These are phyloP conservation scores for Buteo buteo DNA, from an alignment of 2,113 vertebrate species.

Conservation along the genomic window DNA sequence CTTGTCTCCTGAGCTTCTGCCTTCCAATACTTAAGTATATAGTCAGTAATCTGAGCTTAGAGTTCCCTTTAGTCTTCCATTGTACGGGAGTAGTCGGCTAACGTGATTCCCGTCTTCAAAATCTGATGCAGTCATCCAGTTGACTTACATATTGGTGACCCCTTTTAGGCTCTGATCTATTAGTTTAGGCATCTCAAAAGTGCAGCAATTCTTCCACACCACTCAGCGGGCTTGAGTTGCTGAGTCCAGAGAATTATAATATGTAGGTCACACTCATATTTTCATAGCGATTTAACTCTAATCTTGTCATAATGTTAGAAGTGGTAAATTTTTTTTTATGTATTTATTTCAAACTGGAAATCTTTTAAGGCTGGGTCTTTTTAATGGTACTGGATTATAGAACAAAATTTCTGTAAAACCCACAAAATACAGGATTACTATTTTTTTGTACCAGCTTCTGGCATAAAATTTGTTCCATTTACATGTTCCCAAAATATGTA, in stretches of 20 bases:
- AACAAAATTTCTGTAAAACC: background rate
- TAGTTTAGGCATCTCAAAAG: background rate
- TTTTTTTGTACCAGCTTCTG: background rate
- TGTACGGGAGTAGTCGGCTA: background rate
- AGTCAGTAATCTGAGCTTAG: background rate
- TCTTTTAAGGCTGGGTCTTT: background rate
- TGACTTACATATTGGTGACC: background rate
- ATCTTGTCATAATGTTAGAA: background rate
- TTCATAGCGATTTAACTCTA: background rate
- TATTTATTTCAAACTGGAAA: background rate
- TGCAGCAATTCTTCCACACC: background rate
- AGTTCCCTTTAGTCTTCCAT: background rate
- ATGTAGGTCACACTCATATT: background rate
- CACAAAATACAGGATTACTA: rapidly evolving
- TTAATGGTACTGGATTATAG: background rate
- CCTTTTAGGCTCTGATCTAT: background rate
- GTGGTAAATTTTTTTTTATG: background rate
- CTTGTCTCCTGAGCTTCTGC: background rate
- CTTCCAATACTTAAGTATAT: background rate
- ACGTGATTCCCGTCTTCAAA: background rate
- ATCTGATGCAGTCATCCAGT: background rate
- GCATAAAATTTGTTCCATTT: background rate
- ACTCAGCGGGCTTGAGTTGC: background rate
- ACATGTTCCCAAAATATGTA: background rate
- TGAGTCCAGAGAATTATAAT: background rate